Percentiles rank a stretch among this genome's conserved stretches.
Evolutionary conservation across 2,888 invertebrate genomes (phyloP).

Genomic region (Saturnia pavonia): DNA sequence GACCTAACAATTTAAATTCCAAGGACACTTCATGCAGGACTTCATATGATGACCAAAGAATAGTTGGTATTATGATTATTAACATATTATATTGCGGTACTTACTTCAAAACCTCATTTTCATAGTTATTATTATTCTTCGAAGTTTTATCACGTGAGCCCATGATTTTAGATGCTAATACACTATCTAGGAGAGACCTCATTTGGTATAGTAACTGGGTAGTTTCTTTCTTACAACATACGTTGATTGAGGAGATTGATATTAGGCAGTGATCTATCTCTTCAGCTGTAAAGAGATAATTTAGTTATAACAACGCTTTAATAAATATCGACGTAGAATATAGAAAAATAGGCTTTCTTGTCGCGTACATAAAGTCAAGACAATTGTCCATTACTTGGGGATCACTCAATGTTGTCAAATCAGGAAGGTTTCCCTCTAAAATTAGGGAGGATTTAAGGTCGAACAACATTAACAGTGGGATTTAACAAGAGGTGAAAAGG

Average conservation of each 20-base stretch:
- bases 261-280: slow-evolving; percentile 47
- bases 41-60: too few species aligned
- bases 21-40: too few species aligned
- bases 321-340: background rate
- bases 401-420: too few species aligned
- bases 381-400: too few species aligned
- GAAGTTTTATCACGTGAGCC: slow-evolving; percentile 33
- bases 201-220: slow-evolving; percentile 57
- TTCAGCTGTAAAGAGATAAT: slow-evolving; percentile 38
- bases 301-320: background rate
- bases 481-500: too few species aligned
- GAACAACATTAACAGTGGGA: too few species aligned
- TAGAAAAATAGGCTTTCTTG: too few species aligned
- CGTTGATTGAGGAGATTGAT: slow-evolving; percentile 53
- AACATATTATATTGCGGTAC: slow-evolving; percentile 29
- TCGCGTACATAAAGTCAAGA: too few species aligned
- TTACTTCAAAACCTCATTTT: slow-evolving; percentile 67
- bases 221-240: slow-evolving; percentile 53
- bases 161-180: slow-evolving; percentile 62
- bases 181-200: slow-evolving; percentile 61
- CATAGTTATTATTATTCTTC: slow-evolving; percentile 47
- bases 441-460: too few species aligned
- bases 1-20: too few species aligned
- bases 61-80: background rate
- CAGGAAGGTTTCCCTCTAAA: too few species aligned